Evolutionary conservation across 2,797 vertebrate genomes (phyloP).

Genomic region (Eurystomus glaucurus): DNA sequence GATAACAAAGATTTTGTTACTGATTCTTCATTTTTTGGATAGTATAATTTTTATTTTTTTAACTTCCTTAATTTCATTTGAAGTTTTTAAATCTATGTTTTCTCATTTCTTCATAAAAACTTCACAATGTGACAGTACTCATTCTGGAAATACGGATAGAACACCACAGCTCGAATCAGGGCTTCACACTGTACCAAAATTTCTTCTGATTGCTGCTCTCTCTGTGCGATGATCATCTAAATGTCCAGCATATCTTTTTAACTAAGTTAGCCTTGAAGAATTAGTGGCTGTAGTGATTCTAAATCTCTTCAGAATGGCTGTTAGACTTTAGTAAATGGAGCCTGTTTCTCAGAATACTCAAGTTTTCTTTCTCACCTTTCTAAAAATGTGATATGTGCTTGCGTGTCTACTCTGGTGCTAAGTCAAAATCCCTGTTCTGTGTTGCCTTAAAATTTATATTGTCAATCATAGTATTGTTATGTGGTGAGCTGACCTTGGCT

Average conservation of each 20-base stretch:
- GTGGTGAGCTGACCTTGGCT: not conserved
- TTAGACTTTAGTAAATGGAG: not conserved
- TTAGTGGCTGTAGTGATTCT: not conserved
- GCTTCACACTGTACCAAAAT: not conserved
- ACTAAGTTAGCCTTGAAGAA: not conserved
- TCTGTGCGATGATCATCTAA: not conserved
- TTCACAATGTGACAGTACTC: fast-evolving
- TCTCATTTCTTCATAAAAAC: not conserved
- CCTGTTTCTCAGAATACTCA: not conserved
- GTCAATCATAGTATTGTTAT: not conserved
- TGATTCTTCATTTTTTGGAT: not conserved
- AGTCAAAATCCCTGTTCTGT: not conserved
- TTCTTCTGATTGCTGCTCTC: not conserved
- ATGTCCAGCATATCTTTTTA: not conserved
- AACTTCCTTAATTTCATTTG: not conserved
- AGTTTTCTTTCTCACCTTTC: not conserved
- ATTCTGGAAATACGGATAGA: not conserved
- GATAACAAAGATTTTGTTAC: not conserved
- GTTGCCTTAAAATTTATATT: not conserved
- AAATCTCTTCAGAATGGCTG: not conserved
- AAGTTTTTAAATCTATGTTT: not conserved
- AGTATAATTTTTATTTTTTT: not conserved
- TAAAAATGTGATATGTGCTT: fast-evolving
- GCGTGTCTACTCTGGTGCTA: not conserved
- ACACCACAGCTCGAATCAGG: not conserved